Percentiles rank a stretch among this genome's conserved stretches.
Conservation (phyloP, 2,888 invertebrate species). For the Agriopis aurantiaria region DNA sequence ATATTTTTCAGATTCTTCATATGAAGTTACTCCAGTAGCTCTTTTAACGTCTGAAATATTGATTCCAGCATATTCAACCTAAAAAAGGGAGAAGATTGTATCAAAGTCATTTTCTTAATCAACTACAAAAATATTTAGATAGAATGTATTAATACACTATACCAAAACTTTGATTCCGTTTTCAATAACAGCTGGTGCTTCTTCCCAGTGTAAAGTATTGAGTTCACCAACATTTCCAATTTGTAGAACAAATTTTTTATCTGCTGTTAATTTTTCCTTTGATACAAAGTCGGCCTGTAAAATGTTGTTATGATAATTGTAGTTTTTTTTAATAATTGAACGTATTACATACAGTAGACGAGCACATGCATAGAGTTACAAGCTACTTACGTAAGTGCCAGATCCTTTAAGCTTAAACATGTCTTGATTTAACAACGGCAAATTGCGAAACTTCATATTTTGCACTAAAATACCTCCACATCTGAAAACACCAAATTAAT, state of each 20-base stretch:
- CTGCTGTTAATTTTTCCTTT: constrained; percentile 31
- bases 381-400: constrained; percentile 4
- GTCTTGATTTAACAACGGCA: constrained; percentile 48
- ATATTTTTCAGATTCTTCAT: constrained; percentile 23
- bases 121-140: not conserved
- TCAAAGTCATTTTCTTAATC: no score
- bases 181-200: constrained; percentile 32
- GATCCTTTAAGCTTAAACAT: constrained; percentile 49
- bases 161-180: constrained; percentile 42
- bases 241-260: constrained; percentile 37
- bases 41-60: constrained; percentile 55
- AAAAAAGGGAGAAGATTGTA: constrained; percentile 7
- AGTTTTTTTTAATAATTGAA: not conserved
- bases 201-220: constrained; percentile 53
- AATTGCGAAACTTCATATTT: constrained; percentile 52
- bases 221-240: constrained; percentile 49
- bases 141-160: constrained; percentile 1
- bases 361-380: no score
- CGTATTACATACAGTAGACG: no score
- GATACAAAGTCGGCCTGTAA: constrained; percentile 37
- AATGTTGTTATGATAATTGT: not conserved
- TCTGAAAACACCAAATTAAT: constrained; percentile 44
- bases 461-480: constrained; percentile 64
- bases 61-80: constrained; percentile 61
- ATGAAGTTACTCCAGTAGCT: constrained; percentile 52